A percentile compares a stretch with the other conserved stretches of the same genome.
Conservation (phyloP, 2,888 invertebrate species). For the Drosophila nr. medialis region DNA sequence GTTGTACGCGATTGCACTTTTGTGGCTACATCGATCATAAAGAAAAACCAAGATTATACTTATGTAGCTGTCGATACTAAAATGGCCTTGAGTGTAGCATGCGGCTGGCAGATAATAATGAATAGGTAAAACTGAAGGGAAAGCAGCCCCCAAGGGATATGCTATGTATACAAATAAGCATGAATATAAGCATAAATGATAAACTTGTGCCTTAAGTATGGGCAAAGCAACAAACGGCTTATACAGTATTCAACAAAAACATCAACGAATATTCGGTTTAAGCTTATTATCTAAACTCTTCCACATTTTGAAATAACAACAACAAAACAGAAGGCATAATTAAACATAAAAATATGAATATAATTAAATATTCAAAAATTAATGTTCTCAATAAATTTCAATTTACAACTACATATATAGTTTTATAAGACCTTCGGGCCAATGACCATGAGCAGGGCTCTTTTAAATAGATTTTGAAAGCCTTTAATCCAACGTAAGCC, state of each 20-base stretch:
- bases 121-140: constrained; percentile 4
- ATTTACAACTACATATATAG: constrained; percentile 1
- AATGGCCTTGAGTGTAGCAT: constrained; percentile 30
- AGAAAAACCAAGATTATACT: constrained; percentile 31
- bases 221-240: neutral
- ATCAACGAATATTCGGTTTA: neutral
- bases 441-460: constrained; percentile 5
- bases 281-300: neutral
- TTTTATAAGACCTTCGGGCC: constrained; percentile 14
- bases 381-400: neutral
- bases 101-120: constrained; percentile 16
- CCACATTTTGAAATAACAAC: neutral
- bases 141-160: neutral
- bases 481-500: constrained; percentile 36
- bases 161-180: neutral
- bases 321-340: neutral
- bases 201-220: neutral
- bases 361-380: neutral
- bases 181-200: constrained; percentile 2
- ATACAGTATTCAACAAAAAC: neutral
- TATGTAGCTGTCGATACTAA: constrained; percentile 11
- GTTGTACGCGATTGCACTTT: constrained; percentile 60
- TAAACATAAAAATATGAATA: neutral
- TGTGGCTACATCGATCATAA: constrained; percentile 68
- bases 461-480: constrained; percentile 17